Base-by-base conservation (phyloP, 2,888 invertebrate genomes). In the Chaetogeoica ovagalla region DNA sequence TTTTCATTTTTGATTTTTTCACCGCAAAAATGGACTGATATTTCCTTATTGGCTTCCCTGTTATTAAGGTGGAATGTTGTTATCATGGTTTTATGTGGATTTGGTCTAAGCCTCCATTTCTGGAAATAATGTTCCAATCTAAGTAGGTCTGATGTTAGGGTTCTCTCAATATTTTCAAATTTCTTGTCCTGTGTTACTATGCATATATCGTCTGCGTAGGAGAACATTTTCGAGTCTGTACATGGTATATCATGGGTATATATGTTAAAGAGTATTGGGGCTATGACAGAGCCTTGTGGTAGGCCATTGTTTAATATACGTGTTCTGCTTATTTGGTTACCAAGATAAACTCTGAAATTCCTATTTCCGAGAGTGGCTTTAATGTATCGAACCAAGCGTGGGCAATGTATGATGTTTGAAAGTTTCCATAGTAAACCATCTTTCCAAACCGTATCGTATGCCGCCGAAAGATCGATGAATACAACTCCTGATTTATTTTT, bases 21-120 rank as follows among this genome's bases (percentile, higher is more conserved):
- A 1, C 55, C 55, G 30, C 55, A 69, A 55, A 69, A 69, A 69
- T 55, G 13, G 55, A 69, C 52, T 55, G 69, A 69, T 69, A 57
- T 55, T 37, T 69, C 55, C 69, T 55, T 57, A 69, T 55, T 69
- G 55, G 69, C 69, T 69, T 69, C 55, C 37, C 30, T 69, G 55
- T 68, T 69, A 9, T 69, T 69, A 0, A 69, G 37, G 17, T 69
- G 55, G 17, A 69, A 69, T 69, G 69, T 37, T 69, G 55, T 69
- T 55, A 13, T 57, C 69, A 55, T 69, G 52, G 55, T 69, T 69
- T 69, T 69, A 11, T 0, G 5, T 69, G 69, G 55, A 9, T 69
- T 69, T 37, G 55, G 69, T 69, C 69, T 69, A 55, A 69, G 55
- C 69, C 55, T 69, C 69, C 55, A 69, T 69, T 69, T 55, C 23